phyloP scores from a whole-genome alignment of 2,888 invertebrate species.

The Catocala nupta region DNA sequence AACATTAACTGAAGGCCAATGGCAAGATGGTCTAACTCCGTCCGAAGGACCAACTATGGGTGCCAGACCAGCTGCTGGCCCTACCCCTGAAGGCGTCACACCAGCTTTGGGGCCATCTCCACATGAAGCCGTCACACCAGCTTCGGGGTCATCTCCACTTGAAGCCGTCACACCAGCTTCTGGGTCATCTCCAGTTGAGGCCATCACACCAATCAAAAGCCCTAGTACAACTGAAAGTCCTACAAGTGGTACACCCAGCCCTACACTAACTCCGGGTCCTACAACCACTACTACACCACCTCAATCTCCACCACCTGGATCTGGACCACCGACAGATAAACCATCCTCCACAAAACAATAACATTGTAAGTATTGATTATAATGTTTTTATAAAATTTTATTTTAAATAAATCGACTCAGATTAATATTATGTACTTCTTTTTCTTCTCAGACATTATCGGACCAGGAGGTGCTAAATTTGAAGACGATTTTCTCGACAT shows the following conservation, averaged over 20 bases:
- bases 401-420: too few species aligned
- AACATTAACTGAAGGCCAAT: background rate
- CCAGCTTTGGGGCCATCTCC: background rate
- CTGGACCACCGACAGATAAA: conserved; percentile 27
- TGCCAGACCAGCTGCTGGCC: conserved; percentile 17
- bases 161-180: background rate
- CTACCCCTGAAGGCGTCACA: background rate
- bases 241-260: too few species aligned
- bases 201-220: too few species aligned
- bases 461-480: conserved; percentile 57
- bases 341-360: conserved; percentile 38
- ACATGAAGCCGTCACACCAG: background rate
- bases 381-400: too few species aligned
- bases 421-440: too few species aligned
- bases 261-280: too few species aligned
- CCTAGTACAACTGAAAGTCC: too few species aligned
- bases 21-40: background rate
- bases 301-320: background rate
- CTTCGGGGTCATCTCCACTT: background rate
- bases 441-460: conserved; percentile 16
- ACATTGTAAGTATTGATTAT: conserved; percentile 9
- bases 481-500: conserved; percentile 74
- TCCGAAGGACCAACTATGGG: conserved; percentile 8
- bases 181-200: background rate
- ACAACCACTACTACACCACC: background rate